Base-by-base conservation (phyloP, 2,888 invertebrate genomes). In the Drosophila colorata region DNA sequence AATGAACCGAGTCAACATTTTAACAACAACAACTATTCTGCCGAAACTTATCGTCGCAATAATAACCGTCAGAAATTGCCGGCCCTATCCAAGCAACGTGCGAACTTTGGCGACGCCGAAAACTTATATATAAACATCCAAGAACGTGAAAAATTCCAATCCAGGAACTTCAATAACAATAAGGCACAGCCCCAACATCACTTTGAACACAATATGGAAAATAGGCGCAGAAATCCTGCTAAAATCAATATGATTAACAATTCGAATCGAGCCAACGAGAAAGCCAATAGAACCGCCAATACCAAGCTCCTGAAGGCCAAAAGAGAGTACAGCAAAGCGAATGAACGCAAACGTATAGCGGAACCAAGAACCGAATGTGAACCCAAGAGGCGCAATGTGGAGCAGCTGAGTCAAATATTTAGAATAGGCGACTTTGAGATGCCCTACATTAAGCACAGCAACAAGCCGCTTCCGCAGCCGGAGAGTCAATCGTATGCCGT, bases 401-500 rank as follows among this genome's bases (percentile, higher is more conserved):
- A 49, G 2, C 4, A 14, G 1, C 4, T 4, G 0, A 13, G 9
- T 4, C 7, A 4, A 0, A 11, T 41, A 1, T 74, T 86, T 16
- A 5, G 28, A 1, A 70, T 78, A 2, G 69, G 68, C 2, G 41
- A 51, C n/a, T 69, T 44, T 13, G 37, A 33, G 25, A 20, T 83
- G 59, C 69, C 69, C 0, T 57, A 61, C 2, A 8, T 73, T 0
- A 44, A 8, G 5, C 6, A 1, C 0, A 23, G 0, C 0, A 1
- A 0, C 0, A 2, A 2, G 0, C 0, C 1, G 0, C 7, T 75
- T 9, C 67, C 81, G 4, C 71, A 78, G 13, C 48, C 61, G 0
- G 78, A 78, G 18, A 1, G 13, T 0, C 11, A 44, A 6, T 81
- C 79, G 0, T 53, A 70, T 43, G 69, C 67, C 0, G 25, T 64